A percentile compares a stretch with the other conserved stretches of the same genome.
phyloP scores from a whole-genome alignment of 2,888 invertebrate genomes.

The Drosophila cognata region DNA sequence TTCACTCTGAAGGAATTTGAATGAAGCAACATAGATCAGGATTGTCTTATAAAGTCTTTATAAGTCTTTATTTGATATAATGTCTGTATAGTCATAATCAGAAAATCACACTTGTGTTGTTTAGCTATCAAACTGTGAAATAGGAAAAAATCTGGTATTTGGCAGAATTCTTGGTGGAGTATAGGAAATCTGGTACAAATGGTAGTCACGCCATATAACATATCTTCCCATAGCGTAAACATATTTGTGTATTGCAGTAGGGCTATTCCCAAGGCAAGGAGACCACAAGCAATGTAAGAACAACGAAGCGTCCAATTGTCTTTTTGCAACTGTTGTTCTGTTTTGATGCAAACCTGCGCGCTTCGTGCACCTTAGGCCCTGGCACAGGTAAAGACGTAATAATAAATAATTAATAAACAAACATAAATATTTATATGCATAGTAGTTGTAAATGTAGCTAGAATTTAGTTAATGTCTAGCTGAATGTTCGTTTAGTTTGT shows the following conservation, averaged over 20 bases:
- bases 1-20: background rate
- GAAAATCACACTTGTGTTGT: background rate
- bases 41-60: background rate
- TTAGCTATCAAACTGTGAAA: background rate
- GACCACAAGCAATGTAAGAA: slow-evolving; percentile 85
- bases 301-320: slow-evolving; percentile 86
- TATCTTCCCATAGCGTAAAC: background rate
- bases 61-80: background rate
- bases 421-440: slow-evolving; percentile 10
- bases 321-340: slow-evolving; percentile 86
- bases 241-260: background rate
- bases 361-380: slow-evolving; percentile 58
- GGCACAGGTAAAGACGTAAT: slow-evolving; percentile 56
- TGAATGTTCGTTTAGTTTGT: slow-evolving; percentile 34
- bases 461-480: slow-evolving; percentile 49
- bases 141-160: background rate
- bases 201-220: slow-evolving; percentile 5
- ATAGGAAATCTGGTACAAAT: background rate
- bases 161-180: background rate
- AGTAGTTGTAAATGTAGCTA: slow-evolving; percentile 30
- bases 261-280: slow-evolving; percentile 61
- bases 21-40: background rate
- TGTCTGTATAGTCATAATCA: background rate
- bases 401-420: slow-evolving; percentile 2
- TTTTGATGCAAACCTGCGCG: slow-evolving; percentile 83